phyloP scores from a whole-genome alignment of 2,113 vertebrate species.

The Poeciliopsis occidentalis region DNA sequence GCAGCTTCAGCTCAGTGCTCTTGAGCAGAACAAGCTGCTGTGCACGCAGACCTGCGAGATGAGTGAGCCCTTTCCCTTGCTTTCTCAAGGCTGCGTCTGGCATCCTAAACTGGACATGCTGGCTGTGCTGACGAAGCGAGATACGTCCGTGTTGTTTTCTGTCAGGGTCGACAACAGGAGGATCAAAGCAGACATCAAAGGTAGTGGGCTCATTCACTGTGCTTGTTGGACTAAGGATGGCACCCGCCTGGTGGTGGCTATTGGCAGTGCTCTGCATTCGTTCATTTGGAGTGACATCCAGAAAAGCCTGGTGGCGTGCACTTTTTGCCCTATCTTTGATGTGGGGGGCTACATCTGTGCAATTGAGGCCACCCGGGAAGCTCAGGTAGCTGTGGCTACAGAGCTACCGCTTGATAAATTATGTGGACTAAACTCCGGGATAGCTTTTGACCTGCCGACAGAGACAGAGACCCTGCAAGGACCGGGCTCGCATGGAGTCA shows the following conservation, averaged over 20 bases:
- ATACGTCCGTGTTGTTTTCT: conserved; percentile 85
- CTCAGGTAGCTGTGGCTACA: conserved; percentile 87
- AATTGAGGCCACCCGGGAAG: conserved; percentile 81
- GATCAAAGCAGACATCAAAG: conserved; percentile 85
- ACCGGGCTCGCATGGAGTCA: conserved; percentile 56
- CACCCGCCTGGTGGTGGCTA: conserved; percentile 87
- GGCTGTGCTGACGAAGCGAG: conserved; percentile 87
- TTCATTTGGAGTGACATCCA: conserved; percentile 92
- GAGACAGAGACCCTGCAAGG: conserved; percentile 67
- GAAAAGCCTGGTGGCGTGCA: conserved; percentile 84
- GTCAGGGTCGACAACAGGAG: conserved; percentile 82
- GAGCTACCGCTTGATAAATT: conserved; percentile 93
- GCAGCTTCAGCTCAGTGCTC: conserved; percentile 84
- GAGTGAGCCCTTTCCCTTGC: conserved; percentile 86
- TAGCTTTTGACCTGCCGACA: conserved; percentile 77
- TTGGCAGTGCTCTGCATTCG: conserved; percentile 88
- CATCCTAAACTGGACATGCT: conserved; percentile 89
- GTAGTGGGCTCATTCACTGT: conserved; percentile 86
- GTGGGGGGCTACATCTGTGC: conserved; percentile 87
- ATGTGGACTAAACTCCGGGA: conserved; percentile 87
- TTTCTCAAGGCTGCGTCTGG: conserved; percentile 94
- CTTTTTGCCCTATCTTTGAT: conserved; percentile 88
- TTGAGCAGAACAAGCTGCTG: conserved; percentile 85
- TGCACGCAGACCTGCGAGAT: conserved; percentile 91
- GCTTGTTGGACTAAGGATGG: conserved; percentile 96